phyloP scores from a whole-genome alignment of 2,113 vertebrate genomes.

The Thunnus maccoyii region DNA sequence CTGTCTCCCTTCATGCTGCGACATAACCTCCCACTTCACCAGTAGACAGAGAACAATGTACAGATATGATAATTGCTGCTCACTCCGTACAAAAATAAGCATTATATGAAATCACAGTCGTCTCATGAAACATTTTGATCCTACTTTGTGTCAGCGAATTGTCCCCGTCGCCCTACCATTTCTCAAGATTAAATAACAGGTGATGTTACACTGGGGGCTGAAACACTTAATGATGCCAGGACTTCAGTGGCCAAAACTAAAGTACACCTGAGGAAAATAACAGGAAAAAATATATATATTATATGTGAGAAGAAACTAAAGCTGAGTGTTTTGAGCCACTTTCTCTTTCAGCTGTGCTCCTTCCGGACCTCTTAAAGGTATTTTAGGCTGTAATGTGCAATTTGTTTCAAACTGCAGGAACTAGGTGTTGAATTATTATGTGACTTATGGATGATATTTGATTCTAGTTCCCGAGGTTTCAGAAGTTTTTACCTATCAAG shows the following conservation, averaged over 20 bases:
- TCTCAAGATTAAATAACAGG: not conserved
- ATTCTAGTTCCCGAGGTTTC: constrained; percentile 10
- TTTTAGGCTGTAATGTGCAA: constrained; percentile 3
- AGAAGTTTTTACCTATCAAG: not conserved
- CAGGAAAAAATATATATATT: too few species aligned
- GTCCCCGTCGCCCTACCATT: not conserved
- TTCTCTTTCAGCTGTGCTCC: not conserved
- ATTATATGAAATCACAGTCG: not conserved
- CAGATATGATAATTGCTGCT: too few species aligned
- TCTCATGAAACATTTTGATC: not conserved
- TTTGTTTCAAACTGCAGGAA: constrained; percentile 28
- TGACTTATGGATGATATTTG: constrained; percentile 16
- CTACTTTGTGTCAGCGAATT: not conserved
- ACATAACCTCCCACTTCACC: too few species aligned
- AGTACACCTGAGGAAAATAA: not conserved
- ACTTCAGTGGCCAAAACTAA: not conserved
- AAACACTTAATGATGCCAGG: not conserved
- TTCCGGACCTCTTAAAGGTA: not conserved
- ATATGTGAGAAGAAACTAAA: constrained; percentile 1
- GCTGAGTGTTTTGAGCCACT: constrained; percentile 4
- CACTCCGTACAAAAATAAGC: not conserved
- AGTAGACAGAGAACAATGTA: too few species aligned
- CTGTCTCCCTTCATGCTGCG: not conserved
- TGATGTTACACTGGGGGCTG: not conserved
- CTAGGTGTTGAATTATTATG: not conserved